Conservation (phyloP, 2,888 invertebrate species). For the Nemoura dubitans region DNA sequence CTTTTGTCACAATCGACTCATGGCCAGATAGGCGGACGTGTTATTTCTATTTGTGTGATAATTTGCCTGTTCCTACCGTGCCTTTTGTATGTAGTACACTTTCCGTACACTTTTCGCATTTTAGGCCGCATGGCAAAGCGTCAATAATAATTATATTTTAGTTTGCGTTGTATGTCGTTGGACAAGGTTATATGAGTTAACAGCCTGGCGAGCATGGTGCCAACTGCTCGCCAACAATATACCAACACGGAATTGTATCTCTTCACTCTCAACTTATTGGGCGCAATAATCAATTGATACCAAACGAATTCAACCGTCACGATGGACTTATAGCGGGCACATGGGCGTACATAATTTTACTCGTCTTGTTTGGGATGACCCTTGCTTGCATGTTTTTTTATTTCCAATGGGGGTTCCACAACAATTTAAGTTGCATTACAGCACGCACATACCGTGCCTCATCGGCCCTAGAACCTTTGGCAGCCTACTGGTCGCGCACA, state of each 20-base stretch:
- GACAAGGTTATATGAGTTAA: constrained; percentile 39
- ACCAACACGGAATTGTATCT: neutral
- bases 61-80: neutral
- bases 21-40: neutral
- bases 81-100: neutral
- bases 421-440: too few species aligned
- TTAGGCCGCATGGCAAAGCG: neutral
- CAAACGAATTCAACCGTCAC: neutral
- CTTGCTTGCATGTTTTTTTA: too few species aligned
- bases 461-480: too few species aligned
- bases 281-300: neutral
- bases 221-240: constrained; percentile 3
- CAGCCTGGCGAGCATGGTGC: neutral
- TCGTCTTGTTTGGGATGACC: too few species aligned
- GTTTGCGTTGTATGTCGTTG: constrained; percentile 19
- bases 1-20: neutral
- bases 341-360: too few species aligned
- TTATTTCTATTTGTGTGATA: neutral
- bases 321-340: too few species aligned
- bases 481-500: too few species aligned
- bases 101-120: neutral
- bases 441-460: too few species aligned
- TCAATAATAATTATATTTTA: constrained; percentile 16
- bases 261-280: neutral
- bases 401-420: too few species aligned